Conservation (phyloP, 2,797 vertebrate species). For the Oophaga sylvatica region DNA sequence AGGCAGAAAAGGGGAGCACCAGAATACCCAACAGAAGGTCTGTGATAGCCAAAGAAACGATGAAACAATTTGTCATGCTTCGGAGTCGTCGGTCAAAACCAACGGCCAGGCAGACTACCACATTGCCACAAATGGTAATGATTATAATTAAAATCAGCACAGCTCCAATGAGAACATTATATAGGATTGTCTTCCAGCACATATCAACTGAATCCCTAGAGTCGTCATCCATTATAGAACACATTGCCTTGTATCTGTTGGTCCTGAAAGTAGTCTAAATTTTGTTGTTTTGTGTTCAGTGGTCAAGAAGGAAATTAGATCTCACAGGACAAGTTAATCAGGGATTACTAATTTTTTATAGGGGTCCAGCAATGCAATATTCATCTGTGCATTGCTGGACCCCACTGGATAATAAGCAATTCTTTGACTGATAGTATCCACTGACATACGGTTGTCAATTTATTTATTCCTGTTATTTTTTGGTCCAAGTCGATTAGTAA, state of each 20-base stretch:
- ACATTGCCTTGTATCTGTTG: conserved; percentile 25
- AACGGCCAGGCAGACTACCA: conserved; percentile 89
- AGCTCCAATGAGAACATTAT: conserved; percentile 73
- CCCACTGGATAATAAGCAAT: background rate
- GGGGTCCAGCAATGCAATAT: conserved; percentile 54
- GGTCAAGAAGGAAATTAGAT: background rate
- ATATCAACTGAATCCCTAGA: conserved; percentile 62
- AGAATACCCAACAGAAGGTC: conserved; percentile 90
- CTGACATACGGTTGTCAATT: background rate
- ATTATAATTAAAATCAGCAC: conserved; percentile 79
- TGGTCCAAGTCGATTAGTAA: background rate
- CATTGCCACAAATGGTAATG: conserved; percentile 85
- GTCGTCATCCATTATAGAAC: conserved; percentile 63
- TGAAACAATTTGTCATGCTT: conserved; percentile 86
- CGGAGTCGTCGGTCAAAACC: conserved; percentile 84
- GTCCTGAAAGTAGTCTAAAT: background rate
- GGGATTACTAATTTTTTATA: background rate
- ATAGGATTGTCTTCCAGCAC: background rate
- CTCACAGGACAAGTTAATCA: background rate
- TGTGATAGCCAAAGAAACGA: conserved; percentile 88
- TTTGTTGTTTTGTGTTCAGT: background rate
- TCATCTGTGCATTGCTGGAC: conserved; percentile 51
- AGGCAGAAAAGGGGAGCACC: conserved; percentile 89
- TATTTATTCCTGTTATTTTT: background rate
- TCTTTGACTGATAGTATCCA: background rate